Evolutionary conservation across 1,140 invertebrate genomes (phyloP).

Genomic region (Zaprionus vittiger): DNA sequence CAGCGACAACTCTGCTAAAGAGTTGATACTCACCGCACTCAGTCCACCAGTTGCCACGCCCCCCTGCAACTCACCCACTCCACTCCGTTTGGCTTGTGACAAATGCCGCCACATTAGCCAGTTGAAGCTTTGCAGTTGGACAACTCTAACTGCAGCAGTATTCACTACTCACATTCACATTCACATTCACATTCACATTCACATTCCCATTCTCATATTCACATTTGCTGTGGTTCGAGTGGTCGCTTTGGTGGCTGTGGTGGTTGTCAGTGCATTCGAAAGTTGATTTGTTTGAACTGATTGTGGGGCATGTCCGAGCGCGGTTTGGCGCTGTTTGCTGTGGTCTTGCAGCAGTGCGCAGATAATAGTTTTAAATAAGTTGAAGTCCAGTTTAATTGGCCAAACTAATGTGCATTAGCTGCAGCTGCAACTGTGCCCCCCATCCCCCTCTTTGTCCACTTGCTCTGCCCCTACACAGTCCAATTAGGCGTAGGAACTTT

Average conservation of each 20-base stretch:
- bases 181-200: slow-evolving; percentile 14
- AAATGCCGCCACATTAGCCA: slow-evolving; percentile 52
- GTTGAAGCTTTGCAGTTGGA: neutral
- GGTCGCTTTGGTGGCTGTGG: slow-evolving; percentile 52
- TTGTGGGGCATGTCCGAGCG: slow-evolving; percentile 56
- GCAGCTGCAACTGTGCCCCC: slow-evolving; percentile 27
- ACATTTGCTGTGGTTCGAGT: slow-evolving; percentile 49
- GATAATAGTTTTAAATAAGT: slow-evolving; percentile 76
- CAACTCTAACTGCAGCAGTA: neutral
- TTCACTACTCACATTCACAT: neutral
- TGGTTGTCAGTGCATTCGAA: slow-evolving; percentile 54
- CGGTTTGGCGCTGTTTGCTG: slow-evolving; percentile 54
- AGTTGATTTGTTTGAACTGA: slow-evolving; percentile 76
- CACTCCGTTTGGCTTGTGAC: slow-evolving; percentile 14
- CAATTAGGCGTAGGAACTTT: slow-evolving; percentile 43
- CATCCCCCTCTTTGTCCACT: neutral
- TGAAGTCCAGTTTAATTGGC: slow-evolving; percentile 63
- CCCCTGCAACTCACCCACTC: neutral
- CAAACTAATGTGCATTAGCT: slow-evolving; percentile 54
- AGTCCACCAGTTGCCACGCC: neutral
- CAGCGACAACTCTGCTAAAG: neutral
- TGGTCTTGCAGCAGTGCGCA: slow-evolving; percentile 27
- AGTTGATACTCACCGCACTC: neutral
- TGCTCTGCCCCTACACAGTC: neutral
- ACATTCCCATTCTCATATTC: slow-evolving; percentile 46